phyloP scores from a whole-genome alignment of 2,113 vertebrate genomes.

The Coturnix japonica region DNA sequence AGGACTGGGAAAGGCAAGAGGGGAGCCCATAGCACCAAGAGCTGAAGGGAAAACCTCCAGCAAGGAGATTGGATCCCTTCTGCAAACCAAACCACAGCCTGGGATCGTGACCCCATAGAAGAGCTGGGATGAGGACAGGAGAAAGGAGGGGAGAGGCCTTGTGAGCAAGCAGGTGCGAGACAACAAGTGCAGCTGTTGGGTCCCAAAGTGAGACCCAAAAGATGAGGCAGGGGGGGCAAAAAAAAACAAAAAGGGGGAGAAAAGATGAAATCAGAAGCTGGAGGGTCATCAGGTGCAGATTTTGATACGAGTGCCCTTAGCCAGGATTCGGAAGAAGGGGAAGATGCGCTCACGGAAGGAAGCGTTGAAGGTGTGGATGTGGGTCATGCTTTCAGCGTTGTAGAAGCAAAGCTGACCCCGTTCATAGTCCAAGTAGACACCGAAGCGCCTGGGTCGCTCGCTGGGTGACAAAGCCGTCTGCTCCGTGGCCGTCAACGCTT shows the following conservation, averaged over 20 bases:
- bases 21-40: neutral
- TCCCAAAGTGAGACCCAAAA: neutral
- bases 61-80: fast-evolving
- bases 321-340: conserved; percentile 84
- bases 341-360: conserved; percentile 86
- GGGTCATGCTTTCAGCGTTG: conserved; percentile 85
- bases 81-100: neutral
- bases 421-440: conserved; percentile 86
- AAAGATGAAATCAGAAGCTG: too few species aligned
- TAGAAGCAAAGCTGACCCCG: conserved; percentile 87
- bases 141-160: neutral
- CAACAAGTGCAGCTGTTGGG: neutral
- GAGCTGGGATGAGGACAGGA: neutral
- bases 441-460: conserved; percentile 80
- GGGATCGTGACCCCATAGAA: neutral
- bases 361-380: conserved; percentile 88
- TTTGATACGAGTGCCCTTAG: conserved; percentile 78
- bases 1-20: neutral
- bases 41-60: neutral
- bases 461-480: conserved; percentile 65
- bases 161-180: neutral
- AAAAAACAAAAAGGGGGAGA: too few species aligned
- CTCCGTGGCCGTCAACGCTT: conserved; percentile 74
- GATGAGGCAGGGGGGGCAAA: neutral
- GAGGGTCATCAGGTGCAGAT: conserved; percentile 70